Evolutionary conservation across 2,888 invertebrate genomes (phyloP).

Genomic region (Catotricha subobsoleta): DNA sequence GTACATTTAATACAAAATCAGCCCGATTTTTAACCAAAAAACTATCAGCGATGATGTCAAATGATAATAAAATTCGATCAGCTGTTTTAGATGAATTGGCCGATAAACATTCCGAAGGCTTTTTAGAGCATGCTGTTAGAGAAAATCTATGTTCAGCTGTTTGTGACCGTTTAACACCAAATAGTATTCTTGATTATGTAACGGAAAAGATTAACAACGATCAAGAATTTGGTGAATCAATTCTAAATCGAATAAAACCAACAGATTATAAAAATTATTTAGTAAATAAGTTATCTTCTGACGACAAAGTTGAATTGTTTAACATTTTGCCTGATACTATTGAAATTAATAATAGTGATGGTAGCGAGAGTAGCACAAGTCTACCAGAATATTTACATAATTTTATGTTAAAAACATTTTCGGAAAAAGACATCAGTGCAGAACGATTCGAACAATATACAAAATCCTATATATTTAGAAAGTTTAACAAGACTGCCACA

Average conservation of each 20-base stretch:
- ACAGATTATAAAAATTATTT: too few species aligned
- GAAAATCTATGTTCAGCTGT: slow-evolving; percentile 27
- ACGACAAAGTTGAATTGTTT: too few species aligned
- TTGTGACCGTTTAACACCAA: slow-evolving; percentile 13
- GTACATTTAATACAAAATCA: slow-evolving; percentile 12
- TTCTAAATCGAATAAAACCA: too few species aligned
- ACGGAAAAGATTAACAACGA: not conserved
- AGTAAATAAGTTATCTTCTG: too few species aligned
- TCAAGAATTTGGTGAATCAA: not conserved
- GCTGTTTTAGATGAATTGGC: slow-evolving; percentile 24
- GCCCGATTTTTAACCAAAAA: slow-evolving; percentile 18
- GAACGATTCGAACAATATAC: too few species aligned
- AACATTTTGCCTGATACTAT: not conserved
- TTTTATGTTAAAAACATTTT: too few species aligned
- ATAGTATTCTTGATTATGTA: not conserved
- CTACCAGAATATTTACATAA: too few species aligned
- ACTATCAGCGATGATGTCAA: slow-evolving; percentile 21
- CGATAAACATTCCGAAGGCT: slow-evolving; percentile 27
- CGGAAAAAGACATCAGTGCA: too few species aligned
- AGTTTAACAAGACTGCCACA: too few species aligned
- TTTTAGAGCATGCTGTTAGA: slow-evolving; percentile 26
- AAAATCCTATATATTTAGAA: too few species aligned
- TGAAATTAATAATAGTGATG: not conserved
- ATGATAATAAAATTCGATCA: slow-evolving; percentile 20
- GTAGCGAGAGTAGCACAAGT: too few species aligned